Base-by-base conservation (phyloP, 92 coral and sea anemone genomes). In the Bergia sp. region DNA sequence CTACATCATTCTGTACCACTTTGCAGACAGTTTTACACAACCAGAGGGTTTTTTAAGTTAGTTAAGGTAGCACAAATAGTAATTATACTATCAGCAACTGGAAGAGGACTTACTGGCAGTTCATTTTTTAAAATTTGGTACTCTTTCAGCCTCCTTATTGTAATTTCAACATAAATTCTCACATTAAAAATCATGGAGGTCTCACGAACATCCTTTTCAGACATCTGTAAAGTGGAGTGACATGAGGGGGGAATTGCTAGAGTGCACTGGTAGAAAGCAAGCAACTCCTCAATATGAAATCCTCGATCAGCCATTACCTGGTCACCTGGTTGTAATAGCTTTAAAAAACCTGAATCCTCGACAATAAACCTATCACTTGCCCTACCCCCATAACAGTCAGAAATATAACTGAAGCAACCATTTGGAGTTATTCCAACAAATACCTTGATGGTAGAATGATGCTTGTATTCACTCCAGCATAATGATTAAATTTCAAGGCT, bases 261-360 rank as follows among this genome's bases (percentile, higher is more conserved):
- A 43, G 89, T 73, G 53, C 83, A 76, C 47, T n/a, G n/a, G n/a
- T n/a, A n/a, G n/a, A n/a, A n/a, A n/a, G n/a, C n/a, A n/a, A n/a
- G n/a, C n/a, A n/a, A 21, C 43, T 47, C 50, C 81, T 77, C 73
- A 15, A 86, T 86, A 29, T 86, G 53, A 77, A 86, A 86, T 4
- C 89, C 89, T 57, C 82, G 66, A 50, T 86, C 89, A 21, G 89
- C 89, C 89, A 86, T 86, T 76, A n/a, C n/a, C n/a, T n/a, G n/a
- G n/a, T n/a, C n/a, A n/a, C n/a, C n/a, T n/a, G n/a, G n/a, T n/a
- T n/a, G n/a, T n/a, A n/a, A n/a, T n/a, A n/a, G n/a, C n/a, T n/a
- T n/a, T n/a, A n/a, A n/a, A n/a, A n/a, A n/a, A n/a, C n/a, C n/a
- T n/a, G n/a, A n/a, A n/a, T n/a, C n/a, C n/a, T n/a, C n/a, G n/a